Base-by-base conservation (phyloP, 2,113 vertebrate genomes). In the Circaetus cinerascens region DNA sequence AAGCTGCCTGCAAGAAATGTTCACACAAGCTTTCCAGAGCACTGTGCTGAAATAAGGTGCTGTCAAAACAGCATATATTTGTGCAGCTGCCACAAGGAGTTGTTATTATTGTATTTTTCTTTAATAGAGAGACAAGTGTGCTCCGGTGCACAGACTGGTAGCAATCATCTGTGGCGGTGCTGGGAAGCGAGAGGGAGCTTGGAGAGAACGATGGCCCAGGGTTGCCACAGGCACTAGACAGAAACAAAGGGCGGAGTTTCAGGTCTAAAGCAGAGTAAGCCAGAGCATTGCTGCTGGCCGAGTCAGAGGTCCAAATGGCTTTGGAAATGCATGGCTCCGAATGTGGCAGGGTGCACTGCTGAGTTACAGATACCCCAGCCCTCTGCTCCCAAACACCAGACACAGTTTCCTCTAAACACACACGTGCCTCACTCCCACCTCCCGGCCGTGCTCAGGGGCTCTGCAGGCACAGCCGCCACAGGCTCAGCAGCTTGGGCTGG, bases 361-460 rank as follows among this genome's bases (percentile, higher is more conserved):
- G 32, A 29, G n/a, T 2, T 23, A 38, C 17, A 74, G 69, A 29
- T 12, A 10, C 15, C 26, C 22, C 30, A 62, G 11, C n/a, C 25
- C 62, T 21, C 56, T 30, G 21, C 36, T 68, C 77, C 59, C 43
- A 4, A 25, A 5, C n/a, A 23, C 20, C 3, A 1, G 26, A 21
- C 59, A 27, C 9, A 2, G 0, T 4, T 19, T 45, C 46, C 32
- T 55, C 43, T 16, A 3, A 34, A 29, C 62, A 8, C 29, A 13
- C 18, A 2, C 1, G 4, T 10, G n/a, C 41, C 11, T 57, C 26
- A 10, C 14, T 25, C 9, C 23, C 10, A 60, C 8, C 40, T 22
- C 18, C 15, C 1, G 3, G 29, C 63, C 26, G 2, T 1, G 0
- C 25, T 2, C 2, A 0, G 6, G 45, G 63, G 10, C 7, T 30